These are phyloP conservation scores for Andrena marginata DNA, from an alignment of 2,888 invertebrate genomes.

Conservation along the genomic window DNA sequence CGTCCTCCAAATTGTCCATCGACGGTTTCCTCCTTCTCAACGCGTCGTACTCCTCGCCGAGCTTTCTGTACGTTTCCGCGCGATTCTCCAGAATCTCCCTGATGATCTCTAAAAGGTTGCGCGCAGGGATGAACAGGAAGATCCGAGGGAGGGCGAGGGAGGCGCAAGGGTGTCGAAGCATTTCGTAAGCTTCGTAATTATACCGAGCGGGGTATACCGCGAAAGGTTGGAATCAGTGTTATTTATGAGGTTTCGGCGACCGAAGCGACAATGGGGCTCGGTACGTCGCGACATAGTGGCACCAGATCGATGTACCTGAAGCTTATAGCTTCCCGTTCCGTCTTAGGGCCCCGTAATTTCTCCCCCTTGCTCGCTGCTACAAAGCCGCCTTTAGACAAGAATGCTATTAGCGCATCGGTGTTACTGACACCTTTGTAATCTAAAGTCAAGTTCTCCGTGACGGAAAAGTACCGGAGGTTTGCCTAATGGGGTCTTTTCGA, in stretches of 20 bases:
- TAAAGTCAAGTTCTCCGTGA: neutral
- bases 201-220: too few species aligned
- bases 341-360: neutral
- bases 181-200: neutral
- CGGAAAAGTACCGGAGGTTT: neutral
- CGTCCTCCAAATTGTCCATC: constrained; percentile 72
- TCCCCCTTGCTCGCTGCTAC: neutral
- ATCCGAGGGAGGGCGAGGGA: neutral
- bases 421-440: neutral
- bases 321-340: constrained; percentile 21
- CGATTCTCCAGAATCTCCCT: constrained; percentile 92
- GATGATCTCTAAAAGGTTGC: constrained; percentile 88
- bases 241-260: constrained; percentile 21
- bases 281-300: constrained; percentile 66
- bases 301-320: constrained; percentile 53
- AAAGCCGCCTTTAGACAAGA: neutral
- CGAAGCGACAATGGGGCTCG: neutral
- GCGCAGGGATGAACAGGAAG: neutral
- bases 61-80: constrained; percentile 87
- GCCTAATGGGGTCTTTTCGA: too few species aligned
- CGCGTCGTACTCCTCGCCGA: constrained; percentile 82
- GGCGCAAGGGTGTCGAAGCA: neutral
- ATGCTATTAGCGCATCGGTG: neutral
- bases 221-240: neutral
- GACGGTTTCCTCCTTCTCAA: constrained; percentile 58